phyloP scores from a whole-genome alignment of 2,797 vertebrate genomes.

The Sylvia borin region DNA sequence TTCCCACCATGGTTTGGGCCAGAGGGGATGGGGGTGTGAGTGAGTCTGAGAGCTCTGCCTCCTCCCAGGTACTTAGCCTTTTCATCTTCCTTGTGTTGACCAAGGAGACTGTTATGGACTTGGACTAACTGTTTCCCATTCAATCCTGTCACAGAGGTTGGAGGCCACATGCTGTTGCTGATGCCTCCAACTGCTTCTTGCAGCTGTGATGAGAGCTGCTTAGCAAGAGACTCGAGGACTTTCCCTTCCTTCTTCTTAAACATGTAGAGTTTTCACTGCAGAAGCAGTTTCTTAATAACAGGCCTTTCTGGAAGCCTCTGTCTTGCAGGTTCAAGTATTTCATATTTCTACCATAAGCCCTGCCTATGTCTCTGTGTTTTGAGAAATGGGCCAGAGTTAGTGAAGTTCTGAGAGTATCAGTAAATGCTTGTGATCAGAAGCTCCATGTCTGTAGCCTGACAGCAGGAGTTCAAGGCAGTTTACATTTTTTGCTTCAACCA shows the following conservation, averaged over 20 bases:
- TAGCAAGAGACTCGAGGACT: background rate
- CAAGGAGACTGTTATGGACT: background rate
- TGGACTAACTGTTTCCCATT: background rate
- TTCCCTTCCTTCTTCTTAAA: background rate
- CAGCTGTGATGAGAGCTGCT: background rate
- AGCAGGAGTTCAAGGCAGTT: background rate
- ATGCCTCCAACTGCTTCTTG: background rate
- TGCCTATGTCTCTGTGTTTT: background rate
- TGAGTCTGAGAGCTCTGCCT: background rate
- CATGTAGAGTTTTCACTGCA: background rate
- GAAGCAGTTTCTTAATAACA: background rate
- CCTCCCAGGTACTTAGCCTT: background rate
- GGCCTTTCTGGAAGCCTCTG: background rate
- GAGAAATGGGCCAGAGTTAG: background rate
- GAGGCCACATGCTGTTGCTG: accelerated
- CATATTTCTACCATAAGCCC: background rate
- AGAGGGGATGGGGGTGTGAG: background rate
- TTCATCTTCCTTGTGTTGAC: background rate
- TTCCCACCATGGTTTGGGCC: background rate
- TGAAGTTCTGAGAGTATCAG: background rate
- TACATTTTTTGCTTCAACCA: background rate
- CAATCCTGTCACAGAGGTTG: background rate
- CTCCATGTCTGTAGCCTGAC: background rate
- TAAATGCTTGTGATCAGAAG: background rate
- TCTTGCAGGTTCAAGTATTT: background rate